Evolutionary conservation across 2,113 vertebrate species (phyloP), one percentile per base, ranked within the genome.

Genomic region (Oreochromis aureus): DNA sequence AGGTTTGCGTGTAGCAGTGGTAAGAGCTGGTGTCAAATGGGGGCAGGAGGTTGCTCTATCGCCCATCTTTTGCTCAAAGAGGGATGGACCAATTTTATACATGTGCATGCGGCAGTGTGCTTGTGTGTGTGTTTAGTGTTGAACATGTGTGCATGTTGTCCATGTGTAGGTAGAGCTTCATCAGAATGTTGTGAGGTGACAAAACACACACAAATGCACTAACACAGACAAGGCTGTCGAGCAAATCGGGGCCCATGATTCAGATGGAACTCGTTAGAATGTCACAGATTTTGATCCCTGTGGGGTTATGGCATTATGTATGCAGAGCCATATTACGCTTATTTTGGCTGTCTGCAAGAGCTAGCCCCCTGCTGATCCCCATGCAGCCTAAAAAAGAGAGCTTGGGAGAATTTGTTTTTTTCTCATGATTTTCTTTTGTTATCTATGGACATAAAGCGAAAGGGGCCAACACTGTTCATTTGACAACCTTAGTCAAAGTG

Each of bases 41-140:
- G 98, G 98, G 98, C 98, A 98, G 98, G 98, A 98, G 98, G 98
- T 99, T 98, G 98, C 95, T 96, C 96, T 96, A 96, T 97, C 97
- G 97, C 97, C 98, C 96, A 95, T 94, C 96, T 96, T 97, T 93
- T 95, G 96, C 97, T 94, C 88, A 93, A 96, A 96, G 91, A 94
- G 94, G 93, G 93, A 92, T 95, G 97, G 96, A 95, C 93, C 98
- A 99, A 97, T 98, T 99, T 95, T 97, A 84, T 71, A 86, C 80
- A 61, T 91, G 89, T 85, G 69, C 82, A 58, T 90, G 85, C 22
- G 11, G 36, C 61, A 66, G 34, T 87, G 82, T 87, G 80, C 80
- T 16, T 83, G 71, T 81, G 80, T 69, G 55, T 79, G 69, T 82
- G 71, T 76, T 46, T 46, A 84, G 80, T 59, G 63, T 80, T 66